Conservation (phyloP, 2,113 vertebrate species). For the Chunga burmeisteri region DNA sequence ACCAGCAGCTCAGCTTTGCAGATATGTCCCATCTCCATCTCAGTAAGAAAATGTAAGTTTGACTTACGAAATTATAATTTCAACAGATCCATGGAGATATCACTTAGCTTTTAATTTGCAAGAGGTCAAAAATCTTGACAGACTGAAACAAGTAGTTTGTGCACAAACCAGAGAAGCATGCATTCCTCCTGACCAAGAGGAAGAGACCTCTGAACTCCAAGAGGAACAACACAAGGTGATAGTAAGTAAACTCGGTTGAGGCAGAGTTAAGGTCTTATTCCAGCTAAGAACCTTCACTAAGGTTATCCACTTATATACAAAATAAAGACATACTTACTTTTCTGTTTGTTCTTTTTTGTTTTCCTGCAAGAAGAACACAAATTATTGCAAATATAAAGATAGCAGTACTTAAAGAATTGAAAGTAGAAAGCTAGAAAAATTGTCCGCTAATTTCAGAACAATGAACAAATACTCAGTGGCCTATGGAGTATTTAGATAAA, state of each 20-base stretch:
- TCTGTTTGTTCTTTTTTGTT: constrained; percentile 99
- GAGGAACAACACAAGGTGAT: background rate
- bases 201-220: background rate
- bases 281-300: background rate
- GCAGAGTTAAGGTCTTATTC: background rate
- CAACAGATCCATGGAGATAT: background rate
- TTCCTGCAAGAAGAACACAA: constrained; percentile 81
- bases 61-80: background rate
- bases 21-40: background rate
- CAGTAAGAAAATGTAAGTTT: background rate
- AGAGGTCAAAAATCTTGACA: background rate
- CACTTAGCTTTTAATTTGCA: background rate
- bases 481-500: background rate
- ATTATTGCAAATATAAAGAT: background rate
- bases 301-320: background rate
- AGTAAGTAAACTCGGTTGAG: background rate
- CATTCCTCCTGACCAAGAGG: background rate
- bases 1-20: background rate
- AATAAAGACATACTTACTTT: constrained; percentile 81
- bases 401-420: background rate
- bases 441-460: background rate
- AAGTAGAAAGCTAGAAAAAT: background rate
- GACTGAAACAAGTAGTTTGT: background rate
- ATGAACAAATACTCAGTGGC: background rate
- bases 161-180: background rate